Percentiles rank a stretch among this genome's conserved stretches.
phyloP scores from a whole-genome alignment of 2,797 vertebrate genomes.

The Dicrostonyx torquatus region DNA sequence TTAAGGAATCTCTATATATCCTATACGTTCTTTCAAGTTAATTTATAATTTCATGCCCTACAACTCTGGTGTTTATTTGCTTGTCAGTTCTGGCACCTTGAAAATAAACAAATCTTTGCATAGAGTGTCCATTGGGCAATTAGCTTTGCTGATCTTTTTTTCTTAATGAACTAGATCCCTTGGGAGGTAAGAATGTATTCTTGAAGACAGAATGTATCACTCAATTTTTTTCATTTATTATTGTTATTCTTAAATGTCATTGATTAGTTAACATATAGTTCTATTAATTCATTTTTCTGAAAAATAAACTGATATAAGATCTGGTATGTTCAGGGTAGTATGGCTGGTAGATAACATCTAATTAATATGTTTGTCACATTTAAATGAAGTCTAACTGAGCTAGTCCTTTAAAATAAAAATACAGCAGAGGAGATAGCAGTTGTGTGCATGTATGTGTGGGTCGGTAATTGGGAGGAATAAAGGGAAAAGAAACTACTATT shows the following conservation, averaged over 20 bases:
- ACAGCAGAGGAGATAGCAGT: background rate
- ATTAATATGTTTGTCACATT: background rate
- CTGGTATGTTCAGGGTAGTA: background rate
- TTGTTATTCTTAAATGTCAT: background rate
- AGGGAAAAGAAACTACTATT: background rate
- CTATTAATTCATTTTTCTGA: background rate
- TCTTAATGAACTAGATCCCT: background rate
- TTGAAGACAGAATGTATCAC: background rate
- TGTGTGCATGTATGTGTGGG: background rate
- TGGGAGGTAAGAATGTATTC: background rate
- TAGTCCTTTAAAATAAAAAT: conserved; percentile 12
- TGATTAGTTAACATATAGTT: conserved; percentile 12
- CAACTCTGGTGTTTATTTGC: background rate
- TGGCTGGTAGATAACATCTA: background rate
- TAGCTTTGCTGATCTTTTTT: background rate
- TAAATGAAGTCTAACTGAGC: background rate
- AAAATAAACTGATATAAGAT: background rate
- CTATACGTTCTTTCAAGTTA: conserved; percentile 19
- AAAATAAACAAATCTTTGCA: background rate
- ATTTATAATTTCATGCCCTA: background rate
- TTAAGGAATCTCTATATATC: background rate
- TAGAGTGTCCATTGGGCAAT: background rate
- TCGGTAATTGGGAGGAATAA: background rate
- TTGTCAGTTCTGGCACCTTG: background rate
- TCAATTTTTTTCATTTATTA: conserved; percentile 20